A percentile compares a stretch with the other conserved stretches of the same genome.
These are phyloP conservation scores for Drymodes brunneopygia DNA, from an alignment of 2,113 vertebrate species.

Conservation along the genomic window DNA sequence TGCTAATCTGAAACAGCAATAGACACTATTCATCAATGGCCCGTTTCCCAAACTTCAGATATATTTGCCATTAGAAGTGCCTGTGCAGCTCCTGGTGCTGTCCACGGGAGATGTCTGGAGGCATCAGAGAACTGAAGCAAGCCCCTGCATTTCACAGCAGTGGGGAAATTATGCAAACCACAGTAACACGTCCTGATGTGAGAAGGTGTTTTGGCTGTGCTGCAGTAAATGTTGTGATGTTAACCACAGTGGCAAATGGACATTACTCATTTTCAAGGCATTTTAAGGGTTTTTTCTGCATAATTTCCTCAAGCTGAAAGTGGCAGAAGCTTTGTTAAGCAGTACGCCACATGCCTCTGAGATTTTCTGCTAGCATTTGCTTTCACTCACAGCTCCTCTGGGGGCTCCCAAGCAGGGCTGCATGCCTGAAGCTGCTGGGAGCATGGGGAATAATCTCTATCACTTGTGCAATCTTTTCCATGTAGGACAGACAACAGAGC, in stretches of 20 bases:
- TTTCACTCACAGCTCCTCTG: background rate
- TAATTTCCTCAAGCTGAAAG: background rate
- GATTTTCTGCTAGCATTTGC: background rate
- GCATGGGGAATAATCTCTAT: background rate
- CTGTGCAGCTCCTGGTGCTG: background rate
- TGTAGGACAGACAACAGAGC: background rate
- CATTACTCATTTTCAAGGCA: background rate
- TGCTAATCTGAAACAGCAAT: background rate
- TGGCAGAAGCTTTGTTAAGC: background rate
- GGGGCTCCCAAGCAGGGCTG: background rate
- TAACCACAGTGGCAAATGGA: accelerated
- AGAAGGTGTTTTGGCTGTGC: background rate
- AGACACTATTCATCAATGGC: background rate
- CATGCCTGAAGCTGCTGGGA: background rate
- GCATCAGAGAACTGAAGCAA: background rate
- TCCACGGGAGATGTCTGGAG: background rate
- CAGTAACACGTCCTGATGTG: background rate
- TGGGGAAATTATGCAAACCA: background rate
- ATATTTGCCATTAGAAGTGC: background rate
- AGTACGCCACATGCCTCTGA: background rate
- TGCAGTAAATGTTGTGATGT: background rate
- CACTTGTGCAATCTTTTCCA: background rate
- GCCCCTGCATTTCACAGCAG: background rate
- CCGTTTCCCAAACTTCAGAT: background rate
- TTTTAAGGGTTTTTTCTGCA: background rate